Evolutionary conservation across 2,113 vertebrate genomes (phyloP), one percentile per base, ranked within the genome.

Genomic region (Suncus etruscus): DNA sequence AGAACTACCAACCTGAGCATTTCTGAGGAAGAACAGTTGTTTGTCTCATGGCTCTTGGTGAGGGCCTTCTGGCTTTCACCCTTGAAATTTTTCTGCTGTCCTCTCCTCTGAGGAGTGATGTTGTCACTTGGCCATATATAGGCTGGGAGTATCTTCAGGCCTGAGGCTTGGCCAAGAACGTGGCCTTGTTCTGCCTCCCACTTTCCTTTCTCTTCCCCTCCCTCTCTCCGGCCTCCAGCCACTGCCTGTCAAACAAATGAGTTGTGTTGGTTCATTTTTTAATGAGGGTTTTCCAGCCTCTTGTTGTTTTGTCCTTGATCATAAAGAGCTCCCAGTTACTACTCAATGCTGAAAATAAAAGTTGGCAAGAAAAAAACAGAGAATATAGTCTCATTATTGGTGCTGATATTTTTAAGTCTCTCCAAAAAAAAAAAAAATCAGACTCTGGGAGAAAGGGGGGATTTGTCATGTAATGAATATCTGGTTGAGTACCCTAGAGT

Each of bases 261-360:
- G 86, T 96, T 95, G 96, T 95, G 93, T 91, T 86, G 58, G 73
- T 91, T 92, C 31, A 24, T 76, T 94, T 92, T 93, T 93, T 94
- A 94, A 94, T 93, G 91, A 96, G 66, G 65, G 89, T 96, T 95
- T 95, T 95, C 93, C 95, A 96, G 86, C 89, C 81, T 88, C 81
- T 88, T 84, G 81, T 70, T 31, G 94, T 76, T 96, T 92, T 93
- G 80, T 93, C 91, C 84, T 92, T 96, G 89, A 86, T 88, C 89
- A 89, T 96, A 95, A 95, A 96, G 95, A 94, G 96, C 91, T 79
- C 65, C 89, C 92, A 95, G 92, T 94, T 95, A 93, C 92, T 88
- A 94, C 93, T 88, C 87, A 4, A 94, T 82, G 93, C 91, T 94
- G 94, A 95, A 96, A 96, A 94, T 96, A 87, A 96, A 97, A 96